Evolutionary conservation across 1,140 invertebrate species (phyloP).

Genomic region (Anoplolepis gracilipes): DNA sequence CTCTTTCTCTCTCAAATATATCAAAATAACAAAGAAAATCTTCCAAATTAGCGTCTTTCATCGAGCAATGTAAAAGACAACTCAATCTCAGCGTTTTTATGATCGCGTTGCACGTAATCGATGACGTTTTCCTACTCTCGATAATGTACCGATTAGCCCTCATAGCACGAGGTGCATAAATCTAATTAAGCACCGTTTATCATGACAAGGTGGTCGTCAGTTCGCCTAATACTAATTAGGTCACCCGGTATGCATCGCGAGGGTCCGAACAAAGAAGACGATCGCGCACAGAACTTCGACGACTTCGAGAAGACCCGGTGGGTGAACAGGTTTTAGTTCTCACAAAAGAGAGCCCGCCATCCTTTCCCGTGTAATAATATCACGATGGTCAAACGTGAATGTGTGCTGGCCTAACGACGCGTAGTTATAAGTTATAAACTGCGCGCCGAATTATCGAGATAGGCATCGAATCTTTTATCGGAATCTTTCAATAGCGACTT

Average conservation of each 20-base stretch:
- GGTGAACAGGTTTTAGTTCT: slow-evolving; percentile 70
- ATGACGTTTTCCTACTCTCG: neutral
- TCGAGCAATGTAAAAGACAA: neutral
- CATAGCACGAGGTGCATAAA: neutral
- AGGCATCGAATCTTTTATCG: slow-evolving; percentile 38
- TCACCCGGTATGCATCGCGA: slow-evolving; percentile 47
- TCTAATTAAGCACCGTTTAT: slow-evolving; percentile 19
- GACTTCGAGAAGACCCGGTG: slow-evolving; percentile 33
- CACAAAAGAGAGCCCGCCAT: slow-evolving; percentile 56
- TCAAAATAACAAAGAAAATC: no score
- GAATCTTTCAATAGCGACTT: neutral
- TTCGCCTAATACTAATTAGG: slow-evolving; percentile 35
- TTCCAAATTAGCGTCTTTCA: neutral
- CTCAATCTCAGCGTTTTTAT: slow-evolving; percentile 12
- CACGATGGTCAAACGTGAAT: slow-evolving; percentile 66
- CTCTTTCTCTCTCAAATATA: no score
- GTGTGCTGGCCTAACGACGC: slow-evolving; percentile 47
- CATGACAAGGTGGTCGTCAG: neutral
- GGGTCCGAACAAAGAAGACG: slow-evolving; percentile 52
- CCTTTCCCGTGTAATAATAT: slow-evolving; percentile 61
- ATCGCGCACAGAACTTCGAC: slow-evolving; percentile 38
- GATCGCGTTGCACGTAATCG: neutral
- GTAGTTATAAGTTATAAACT: slow-evolving; percentile 49
- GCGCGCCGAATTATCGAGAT: slow-evolving; percentile 36
- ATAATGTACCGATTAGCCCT: neutral